A percentile compares a stretch with the other conserved stretches of the same genome.
Conservation (phyloP, 1,140 invertebrate genomes). For the Aricia agestis region DNA sequence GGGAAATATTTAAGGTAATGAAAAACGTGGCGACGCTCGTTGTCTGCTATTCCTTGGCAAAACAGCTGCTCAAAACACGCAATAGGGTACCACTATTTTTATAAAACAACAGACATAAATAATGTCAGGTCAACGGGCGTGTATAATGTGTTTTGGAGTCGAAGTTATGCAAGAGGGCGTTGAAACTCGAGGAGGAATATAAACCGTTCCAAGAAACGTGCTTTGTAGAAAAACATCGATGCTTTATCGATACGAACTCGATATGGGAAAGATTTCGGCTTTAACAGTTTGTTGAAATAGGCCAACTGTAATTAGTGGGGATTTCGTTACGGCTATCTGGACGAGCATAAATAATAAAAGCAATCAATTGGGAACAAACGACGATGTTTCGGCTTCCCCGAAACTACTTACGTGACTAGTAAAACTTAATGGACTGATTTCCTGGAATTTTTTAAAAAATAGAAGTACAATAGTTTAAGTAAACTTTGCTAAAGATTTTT, state of each 20-base stretch:
- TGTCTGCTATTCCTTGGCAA: background rate
- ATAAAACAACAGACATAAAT: slow-evolving; percentile 6
- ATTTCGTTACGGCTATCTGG: slow-evolving; percentile 21
- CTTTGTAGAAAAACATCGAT: slow-evolving; percentile 62
- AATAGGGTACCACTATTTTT: background rate
- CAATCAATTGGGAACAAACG: background rate
- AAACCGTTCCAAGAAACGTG: slow-evolving; percentile 65
- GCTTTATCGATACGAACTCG: slow-evolving; percentile 64
- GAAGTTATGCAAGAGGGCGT: slow-evolving; percentile 62
- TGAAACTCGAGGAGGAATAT: slow-evolving; percentile 48
- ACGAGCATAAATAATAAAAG: slow-evolving; percentile 1
- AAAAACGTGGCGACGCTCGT: background rate
- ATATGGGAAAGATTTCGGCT: slow-evolving; percentile 63
- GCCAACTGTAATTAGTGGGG: slow-evolving; percentile 37
- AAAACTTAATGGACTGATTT: background rate
- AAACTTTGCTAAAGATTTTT: no score
- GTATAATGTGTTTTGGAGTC: slow-evolving; percentile 43
- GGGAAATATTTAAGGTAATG: slow-evolving; percentile 7
- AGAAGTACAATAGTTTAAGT: background rate
- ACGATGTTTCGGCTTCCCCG: background rate
- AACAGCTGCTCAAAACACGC: background rate
- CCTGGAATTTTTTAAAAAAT: background rate
- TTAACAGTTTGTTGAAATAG: slow-evolving; percentile 49
- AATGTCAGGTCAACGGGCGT: slow-evolving; percentile 15
- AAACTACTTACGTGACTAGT: background rate